phyloP scores from a whole-genome alignment of 2,797 vertebrate species.

The Enteromius unitaeniatus region DNA sequence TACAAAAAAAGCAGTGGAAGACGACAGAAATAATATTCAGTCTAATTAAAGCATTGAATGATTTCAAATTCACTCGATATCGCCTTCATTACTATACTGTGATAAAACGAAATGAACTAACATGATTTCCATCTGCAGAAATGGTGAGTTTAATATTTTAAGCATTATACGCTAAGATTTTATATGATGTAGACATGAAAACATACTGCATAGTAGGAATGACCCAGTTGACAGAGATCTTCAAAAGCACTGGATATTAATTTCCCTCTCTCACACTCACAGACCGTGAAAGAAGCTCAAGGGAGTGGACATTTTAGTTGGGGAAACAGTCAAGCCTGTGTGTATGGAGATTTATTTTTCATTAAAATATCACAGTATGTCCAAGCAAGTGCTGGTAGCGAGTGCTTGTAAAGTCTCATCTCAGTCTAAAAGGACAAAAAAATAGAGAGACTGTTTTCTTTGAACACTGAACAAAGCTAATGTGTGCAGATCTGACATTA shows the following conservation, averaged over 20 bases:
- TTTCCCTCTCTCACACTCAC: background rate
- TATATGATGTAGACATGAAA: background rate
- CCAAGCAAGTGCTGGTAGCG: background rate
- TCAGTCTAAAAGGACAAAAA: background rate
- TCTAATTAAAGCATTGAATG: background rate
- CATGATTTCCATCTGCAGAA: background rate
- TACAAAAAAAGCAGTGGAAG: background rate
- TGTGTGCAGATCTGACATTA: conserved; percentile 37
- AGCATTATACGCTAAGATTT: background rate
- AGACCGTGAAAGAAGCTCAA: background rate
- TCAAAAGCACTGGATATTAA: conserved; percentile 13
- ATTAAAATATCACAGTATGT: conserved; percentile 31
- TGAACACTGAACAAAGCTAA: conserved; percentile 41
- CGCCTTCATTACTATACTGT: background rate
- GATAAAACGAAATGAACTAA: background rate
- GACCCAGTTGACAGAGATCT: background rate
- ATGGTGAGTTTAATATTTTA: background rate
- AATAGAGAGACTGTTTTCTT: conserved; percentile 26
- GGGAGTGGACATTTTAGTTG: conserved; percentile 27
- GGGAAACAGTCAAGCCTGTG: background rate
- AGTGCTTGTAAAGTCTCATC: background rate
- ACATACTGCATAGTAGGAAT: background rate
- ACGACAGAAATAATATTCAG: background rate
- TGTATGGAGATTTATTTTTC: conserved; percentile 3
- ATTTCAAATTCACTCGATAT: background rate